phyloP scores from a whole-genome alignment of 2,888 invertebrate species.

The Spodoptera exigua region DNA sequence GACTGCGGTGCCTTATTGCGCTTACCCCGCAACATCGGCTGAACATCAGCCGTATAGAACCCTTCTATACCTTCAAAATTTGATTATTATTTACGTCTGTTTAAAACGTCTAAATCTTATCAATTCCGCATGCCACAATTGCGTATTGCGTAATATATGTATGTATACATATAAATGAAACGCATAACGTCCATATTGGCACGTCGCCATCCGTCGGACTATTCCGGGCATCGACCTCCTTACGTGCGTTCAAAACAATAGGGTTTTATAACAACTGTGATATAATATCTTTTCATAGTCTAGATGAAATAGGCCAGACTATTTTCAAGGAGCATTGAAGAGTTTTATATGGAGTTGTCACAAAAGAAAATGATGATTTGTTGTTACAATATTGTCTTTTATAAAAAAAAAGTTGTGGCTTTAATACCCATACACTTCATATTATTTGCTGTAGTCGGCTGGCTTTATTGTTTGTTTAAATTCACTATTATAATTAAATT shows the following conservation, averaged over 20 bases:
- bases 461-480: too few relatives aligned
- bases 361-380: background rate
- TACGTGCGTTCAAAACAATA: conserved; percentile 73
- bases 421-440: too few relatives aligned
- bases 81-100: background rate
- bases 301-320: conserved; percentile 29
- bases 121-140: conserved; percentile 59
- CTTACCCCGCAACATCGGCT: too few relatives aligned
- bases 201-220: conserved; percentile 71
- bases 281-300: conserved; percentile 38
- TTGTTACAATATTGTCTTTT: too few relatives aligned
- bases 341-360: conserved; percentile 2
- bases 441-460: too few relatives aligned
- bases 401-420: too few relatives aligned
- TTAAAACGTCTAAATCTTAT: conserved; percentile 38
- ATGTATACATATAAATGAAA: conserved; percentile 51
- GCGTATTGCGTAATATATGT: conserved; percentile 66
- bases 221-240: conserved; percentile 80
- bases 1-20: too few relatives aligned
- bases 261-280: conserved; percentile 67
- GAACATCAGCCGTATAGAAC: too few relatives aligned
- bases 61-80: background rate
- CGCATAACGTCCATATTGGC: conserved; percentile 76
- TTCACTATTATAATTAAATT: too few relatives aligned
- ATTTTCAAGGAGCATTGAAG: conserved; percentile 7